A percentile compares a stretch with the other conserved stretches of the same genome.
Evolutionary conservation across 2,113 vertebrate species (phyloP).

Genomic region (Cheirogaleus medius): DNA sequence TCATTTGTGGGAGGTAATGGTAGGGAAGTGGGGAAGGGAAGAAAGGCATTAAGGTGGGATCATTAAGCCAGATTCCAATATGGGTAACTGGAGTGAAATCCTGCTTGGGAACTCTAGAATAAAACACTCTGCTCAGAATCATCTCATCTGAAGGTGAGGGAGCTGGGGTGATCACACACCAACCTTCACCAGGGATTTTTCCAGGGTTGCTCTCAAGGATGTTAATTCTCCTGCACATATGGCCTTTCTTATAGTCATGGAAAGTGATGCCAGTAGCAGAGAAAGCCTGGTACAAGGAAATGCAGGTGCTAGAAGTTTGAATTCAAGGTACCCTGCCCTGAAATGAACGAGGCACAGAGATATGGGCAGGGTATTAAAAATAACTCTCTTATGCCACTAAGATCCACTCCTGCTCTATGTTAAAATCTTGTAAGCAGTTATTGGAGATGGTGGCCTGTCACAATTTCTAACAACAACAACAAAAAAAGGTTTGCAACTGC

Average conservation of each 20-base stretch:
- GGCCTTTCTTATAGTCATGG: background rate
- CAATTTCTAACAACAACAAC: background rate
- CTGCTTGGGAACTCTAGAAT: background rate
- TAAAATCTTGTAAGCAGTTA: background rate
- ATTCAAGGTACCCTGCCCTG: background rate
- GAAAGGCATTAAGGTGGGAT: background rate
- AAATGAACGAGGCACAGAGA: background rate
- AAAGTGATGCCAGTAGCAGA: background rate
- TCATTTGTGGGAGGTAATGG: background rate
- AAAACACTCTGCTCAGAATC: background rate
- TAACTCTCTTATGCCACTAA: too few species aligned
- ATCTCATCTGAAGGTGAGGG: background rate
- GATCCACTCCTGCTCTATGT: background rate
- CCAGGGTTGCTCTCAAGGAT: fast-evolving
- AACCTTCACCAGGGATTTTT: background rate
- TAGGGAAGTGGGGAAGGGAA: background rate
- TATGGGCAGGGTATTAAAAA: fast-evolving
- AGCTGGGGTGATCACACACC: background rate
- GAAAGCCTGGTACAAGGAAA: background rate
- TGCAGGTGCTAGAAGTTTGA: background rate
- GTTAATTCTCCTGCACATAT: background rate
- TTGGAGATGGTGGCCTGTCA: background rate
- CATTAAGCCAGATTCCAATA: background rate
- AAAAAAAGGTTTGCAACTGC: background rate
- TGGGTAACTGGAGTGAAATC: too few species aligned